These are phyloP conservation scores for Leptodon cayanensis DNA, from an alignment of 2,797 vertebrate species.

Conservation along the genomic window DNA sequence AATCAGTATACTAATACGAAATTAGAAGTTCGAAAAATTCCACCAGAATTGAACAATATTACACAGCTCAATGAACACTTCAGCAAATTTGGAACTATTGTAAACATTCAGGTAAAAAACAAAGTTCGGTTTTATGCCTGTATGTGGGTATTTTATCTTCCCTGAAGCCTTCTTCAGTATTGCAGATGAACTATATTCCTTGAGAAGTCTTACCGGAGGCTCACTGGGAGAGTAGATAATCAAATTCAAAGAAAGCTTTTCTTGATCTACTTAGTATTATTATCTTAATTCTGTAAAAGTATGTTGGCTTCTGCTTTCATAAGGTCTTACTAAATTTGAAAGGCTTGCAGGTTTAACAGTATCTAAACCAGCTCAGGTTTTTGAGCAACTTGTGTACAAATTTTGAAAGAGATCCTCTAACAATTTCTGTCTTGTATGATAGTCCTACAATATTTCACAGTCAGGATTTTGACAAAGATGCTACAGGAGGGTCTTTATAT, in stretches of 20 bases:
- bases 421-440: background rate
- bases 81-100: constrained; percentile 97
- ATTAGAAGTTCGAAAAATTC: constrained; percentile 94
- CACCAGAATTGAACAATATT: constrained; percentile 93
- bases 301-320: background rate
- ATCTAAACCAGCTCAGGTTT: background rate
- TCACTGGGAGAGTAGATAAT: background rate
- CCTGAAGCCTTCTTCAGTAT: background rate
- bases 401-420: background rate
- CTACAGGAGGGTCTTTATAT: background rate
- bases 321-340: background rate
- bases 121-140: background rate
- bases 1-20: constrained; percentile 93
- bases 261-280: background rate
- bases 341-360: background rate
- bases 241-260: background rate
- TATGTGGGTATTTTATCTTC: background rate
- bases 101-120: constrained; percentile 91
- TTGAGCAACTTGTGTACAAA: background rate
- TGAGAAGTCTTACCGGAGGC: background rate
- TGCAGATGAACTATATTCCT: background rate
- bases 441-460: background rate
- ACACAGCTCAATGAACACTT: constrained; percentile 97
- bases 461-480: background rate
- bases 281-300: background rate